Evolutionary conservation across 2,797 vertebrate species (phyloP).

Genomic region (Graptemys geographica): DNA sequence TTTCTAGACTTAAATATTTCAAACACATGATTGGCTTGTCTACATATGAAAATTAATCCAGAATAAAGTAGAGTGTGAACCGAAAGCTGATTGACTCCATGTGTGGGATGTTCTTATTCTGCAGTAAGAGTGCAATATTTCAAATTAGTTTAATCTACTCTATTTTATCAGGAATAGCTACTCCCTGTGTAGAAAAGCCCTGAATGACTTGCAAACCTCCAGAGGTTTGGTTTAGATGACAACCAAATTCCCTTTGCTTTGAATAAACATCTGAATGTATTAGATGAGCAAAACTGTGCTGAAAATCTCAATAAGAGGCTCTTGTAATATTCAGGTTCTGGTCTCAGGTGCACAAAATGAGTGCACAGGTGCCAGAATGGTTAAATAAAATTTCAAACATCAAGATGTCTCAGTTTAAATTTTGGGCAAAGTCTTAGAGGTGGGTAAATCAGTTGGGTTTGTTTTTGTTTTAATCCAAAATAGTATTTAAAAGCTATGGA

Average conservation of each 20-base stretch:
- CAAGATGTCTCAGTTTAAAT: not conserved
- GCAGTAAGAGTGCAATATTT: no score
- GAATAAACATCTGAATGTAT: not conserved
- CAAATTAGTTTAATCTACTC: no score
- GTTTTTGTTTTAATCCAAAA: not conserved
- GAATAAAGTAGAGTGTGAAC: not conserved
- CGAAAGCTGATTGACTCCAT: not conserved
- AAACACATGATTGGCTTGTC: not conserved
- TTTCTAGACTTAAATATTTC: not conserved
- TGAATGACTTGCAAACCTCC: not conserved
- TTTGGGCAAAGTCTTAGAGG: not conserved
- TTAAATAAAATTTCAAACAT: not conserved
- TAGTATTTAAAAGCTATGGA: not conserved
- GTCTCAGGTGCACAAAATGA: not conserved
- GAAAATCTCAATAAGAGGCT: not conserved
- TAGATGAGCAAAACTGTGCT: accelerated
- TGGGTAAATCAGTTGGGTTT: no score
- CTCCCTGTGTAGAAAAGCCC: not conserved
- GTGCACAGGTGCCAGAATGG: not conserved
- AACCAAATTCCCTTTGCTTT: not conserved
- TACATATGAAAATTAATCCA: not conserved
- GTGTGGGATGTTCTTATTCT: no score
- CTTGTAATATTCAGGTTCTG: accelerated
- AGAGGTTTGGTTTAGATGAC: not conserved
- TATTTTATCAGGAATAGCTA: not conserved